Evolutionary conservation across 2,113 vertebrate species (phyloP).

Genomic region (Trichechus manatus): DNA sequence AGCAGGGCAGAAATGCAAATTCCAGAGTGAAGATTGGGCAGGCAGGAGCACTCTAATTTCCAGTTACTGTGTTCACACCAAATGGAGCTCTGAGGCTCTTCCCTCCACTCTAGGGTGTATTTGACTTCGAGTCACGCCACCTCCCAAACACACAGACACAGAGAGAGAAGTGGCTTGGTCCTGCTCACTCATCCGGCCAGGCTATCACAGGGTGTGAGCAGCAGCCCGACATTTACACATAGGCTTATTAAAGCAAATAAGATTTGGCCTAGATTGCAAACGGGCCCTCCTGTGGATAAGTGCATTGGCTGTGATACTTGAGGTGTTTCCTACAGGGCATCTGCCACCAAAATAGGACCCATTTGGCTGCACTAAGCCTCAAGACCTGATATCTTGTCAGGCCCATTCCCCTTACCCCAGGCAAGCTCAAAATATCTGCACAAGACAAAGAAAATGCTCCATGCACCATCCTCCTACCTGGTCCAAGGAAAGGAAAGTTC

Average conservation of each 20-base stretch:
- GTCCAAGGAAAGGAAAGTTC: neutral
- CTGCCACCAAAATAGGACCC: neutral
- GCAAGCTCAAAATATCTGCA: neutral
- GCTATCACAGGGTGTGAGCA: neutral
- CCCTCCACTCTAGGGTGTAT: slow-evolving; percentile 1
- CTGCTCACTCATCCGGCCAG: neutral
- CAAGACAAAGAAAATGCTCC: neutral
- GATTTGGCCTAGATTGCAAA: slow-evolving; percentile 66
- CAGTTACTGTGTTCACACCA: slow-evolving; percentile 54
- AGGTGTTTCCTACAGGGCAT: neutral
- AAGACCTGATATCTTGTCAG: neutral
- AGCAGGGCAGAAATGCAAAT: slow-evolving; percentile 6
- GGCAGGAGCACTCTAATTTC: slow-evolving; percentile 53
- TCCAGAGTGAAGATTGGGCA: neutral
- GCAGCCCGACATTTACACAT: slow-evolving; percentile 28
- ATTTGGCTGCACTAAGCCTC: neutral
- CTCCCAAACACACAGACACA: slow-evolving; percentile 75
- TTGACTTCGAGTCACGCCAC: slow-evolving; percentile 61
- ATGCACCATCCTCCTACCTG: accelerated
- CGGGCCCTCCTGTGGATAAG: neutral
- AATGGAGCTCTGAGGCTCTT: neutral
- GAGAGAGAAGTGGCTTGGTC: neutral
- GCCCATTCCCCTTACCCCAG: neutral
- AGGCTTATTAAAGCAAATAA: slow-evolving; percentile 78
- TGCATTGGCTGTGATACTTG: neutral